Conservation (phyloP, 2,113 vertebrate genomes). For the Bubo bubo region DNA sequence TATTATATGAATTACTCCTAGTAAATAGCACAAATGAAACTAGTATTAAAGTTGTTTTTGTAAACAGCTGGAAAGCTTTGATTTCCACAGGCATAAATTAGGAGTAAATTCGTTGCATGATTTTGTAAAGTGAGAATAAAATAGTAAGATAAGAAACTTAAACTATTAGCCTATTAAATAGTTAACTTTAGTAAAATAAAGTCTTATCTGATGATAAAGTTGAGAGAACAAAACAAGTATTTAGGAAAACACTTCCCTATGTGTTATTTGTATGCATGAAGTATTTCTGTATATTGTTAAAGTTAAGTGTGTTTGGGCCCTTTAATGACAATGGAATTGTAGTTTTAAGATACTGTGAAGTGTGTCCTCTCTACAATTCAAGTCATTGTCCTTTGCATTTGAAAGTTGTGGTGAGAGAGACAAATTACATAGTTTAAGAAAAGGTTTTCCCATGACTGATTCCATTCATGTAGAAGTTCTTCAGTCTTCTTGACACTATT, state of each 20-base stretch:
- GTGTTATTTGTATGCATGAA: background rate
- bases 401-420: background rate
- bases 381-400: background rate
- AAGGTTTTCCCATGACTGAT: background rate
- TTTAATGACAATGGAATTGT: background rate
- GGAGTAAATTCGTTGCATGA: background rate
- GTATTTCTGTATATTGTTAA: background rate
- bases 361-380: background rate
- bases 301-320: background rate
- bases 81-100: background rate
- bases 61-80: background rate
- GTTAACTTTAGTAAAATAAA: background rate
- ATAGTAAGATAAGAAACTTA: background rate
- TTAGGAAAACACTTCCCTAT: background rate
- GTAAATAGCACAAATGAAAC: background rate
- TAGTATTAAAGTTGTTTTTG: background rate
- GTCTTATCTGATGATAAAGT: background rate
- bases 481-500: background rate
- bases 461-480: background rate
- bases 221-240: background rate
- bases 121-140: background rate
- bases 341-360: background rate
- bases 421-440: background rate
- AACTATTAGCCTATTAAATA: background rate
- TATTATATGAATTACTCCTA: background rate